Base-by-base conservation (phyloP, 2,888 invertebrate species). In the Selenia dentaria region DNA sequence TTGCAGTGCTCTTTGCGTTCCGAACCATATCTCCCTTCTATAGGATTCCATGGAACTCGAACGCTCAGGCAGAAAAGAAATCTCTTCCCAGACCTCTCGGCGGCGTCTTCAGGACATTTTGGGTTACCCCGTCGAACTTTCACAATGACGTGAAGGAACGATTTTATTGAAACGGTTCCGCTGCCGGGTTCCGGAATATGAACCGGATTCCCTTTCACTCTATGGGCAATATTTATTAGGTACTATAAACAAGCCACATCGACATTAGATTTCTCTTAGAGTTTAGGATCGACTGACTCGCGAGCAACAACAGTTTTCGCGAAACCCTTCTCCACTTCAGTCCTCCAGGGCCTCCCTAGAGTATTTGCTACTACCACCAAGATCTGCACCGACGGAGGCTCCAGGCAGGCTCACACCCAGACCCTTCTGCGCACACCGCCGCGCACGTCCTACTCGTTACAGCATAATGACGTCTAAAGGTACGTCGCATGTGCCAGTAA, bases 331-430 rank as follows among this genome's bases (percentile, higher is more conserved):
- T n/a, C n/a, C n/a, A n/a, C n/a, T n/a, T n/a, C n/a, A n/a, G n/a
- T n/a, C n/a, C n/a, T n/a, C n/a, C n/a, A n/a, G n/a, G n/a, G n/a
- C n/a, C n/a, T n/a, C n/a, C 83, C 91, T 92, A 84, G 92, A 92
- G 92, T 93, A 92, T 93, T 93, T 93, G 93, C 93, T 93, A 93
- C 93, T 92, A 93, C 92, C 92, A 93, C 92, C 93, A 93, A 93
- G 92, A 93, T 93, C 86, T 88, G 89, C 84, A 81, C 89, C 83
- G 82, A 82, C 83, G 87, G 85, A 74, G 82, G 86, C 87, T 88
- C 87, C 85, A 85, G 63, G 82, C 82, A 67, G 82, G 82, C 18
- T 18, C 18, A 18, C 18, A 6, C 83, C 84, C 92, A n/a, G n/a
- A n/a, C n/a, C n/a, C n/a, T n/a, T n/a, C n/a, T n/a, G n/a, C n/a